Evolutionary conservation across 2,888 invertebrate species (phyloP).

Genomic region (Psylliodes chrysocephalus): DNA sequence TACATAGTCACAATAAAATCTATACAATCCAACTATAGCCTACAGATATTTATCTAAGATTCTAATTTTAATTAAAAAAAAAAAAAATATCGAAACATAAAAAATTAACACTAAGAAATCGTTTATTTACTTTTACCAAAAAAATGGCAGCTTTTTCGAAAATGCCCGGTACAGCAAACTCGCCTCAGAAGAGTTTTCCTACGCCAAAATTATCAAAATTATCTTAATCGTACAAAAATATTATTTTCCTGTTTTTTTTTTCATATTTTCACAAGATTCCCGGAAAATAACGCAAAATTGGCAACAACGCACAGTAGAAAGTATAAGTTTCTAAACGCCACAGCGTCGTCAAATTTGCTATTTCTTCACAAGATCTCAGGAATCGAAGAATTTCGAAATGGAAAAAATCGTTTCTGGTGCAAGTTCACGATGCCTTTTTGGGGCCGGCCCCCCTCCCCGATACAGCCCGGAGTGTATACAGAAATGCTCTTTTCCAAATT

Average conservation of each 20-base stretch:
- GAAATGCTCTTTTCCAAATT: conserved; percentile 88
- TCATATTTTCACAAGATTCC: no score
- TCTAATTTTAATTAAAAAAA: conserved; percentile 34
- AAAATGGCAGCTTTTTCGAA: conserved; percentile 38
- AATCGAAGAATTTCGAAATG: background rate
- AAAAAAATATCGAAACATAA: conserved; percentile 36
- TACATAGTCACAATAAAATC: conserved; percentile 51
- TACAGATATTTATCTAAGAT: conserved; percentile 36
- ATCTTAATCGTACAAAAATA: background rate
- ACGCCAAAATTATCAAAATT: background rate
- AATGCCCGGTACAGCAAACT: conserved; percentile 37
- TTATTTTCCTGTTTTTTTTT: no score
- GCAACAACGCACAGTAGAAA: no score
- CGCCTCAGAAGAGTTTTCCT: conserved; percentile 16
- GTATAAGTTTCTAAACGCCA: no score
- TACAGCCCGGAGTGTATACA: conserved; percentile 82
- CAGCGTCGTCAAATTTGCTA: no score
- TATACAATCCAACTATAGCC: conserved; percentile 43
- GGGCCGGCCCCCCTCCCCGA: conserved; percentile 32
- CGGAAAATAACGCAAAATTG: no score
- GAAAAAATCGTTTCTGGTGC: conserved; percentile 5
- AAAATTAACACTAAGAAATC: conserved; percentile 32
- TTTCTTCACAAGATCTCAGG: no score
- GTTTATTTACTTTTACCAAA: conserved; percentile 28
- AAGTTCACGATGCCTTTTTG: background rate